Conservation (phyloP, 2,888 invertebrate genomes). For the Drosophila peninsularis region DNA sequence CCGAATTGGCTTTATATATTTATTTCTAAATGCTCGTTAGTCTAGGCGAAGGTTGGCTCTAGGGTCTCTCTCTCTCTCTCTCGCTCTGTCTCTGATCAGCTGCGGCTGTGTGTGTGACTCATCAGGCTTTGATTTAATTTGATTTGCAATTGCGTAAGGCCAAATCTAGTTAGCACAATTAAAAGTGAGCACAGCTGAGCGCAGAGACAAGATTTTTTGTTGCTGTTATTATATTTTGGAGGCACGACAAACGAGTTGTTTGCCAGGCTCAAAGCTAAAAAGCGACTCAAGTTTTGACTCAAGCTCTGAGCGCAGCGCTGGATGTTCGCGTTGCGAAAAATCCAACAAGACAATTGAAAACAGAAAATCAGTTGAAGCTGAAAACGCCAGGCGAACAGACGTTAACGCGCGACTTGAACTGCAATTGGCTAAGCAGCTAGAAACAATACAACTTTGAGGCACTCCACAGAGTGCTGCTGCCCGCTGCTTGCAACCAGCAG, state of each 20-base stretch:
- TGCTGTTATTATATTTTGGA: constrained; percentile 54
- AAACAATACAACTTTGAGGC: constrained; percentile 11
- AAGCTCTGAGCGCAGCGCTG: constrained; percentile 31
- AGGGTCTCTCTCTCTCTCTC: constrained; percentile 6
- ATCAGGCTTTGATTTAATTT: constrained; percentile 69
- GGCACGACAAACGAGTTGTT: constrained; percentile 77
- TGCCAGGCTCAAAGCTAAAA: constrained; percentile 42
- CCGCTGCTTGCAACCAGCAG: constrained; percentile 9
- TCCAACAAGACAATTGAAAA: constrained; percentile 69
- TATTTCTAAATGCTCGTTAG: constrained; percentile 5
- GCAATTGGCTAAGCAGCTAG: constrained; percentile 15
- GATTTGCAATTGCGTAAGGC: constrained; percentile 65
- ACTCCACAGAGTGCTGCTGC: background rate
- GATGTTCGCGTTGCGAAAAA: constrained; percentile 54
- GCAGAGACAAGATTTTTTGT: constrained; percentile 21
- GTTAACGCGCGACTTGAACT: constrained; percentile 37
- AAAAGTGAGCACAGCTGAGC: constrained; percentile 55
- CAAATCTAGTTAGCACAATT: constrained; percentile 74
- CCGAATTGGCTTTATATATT: constrained; percentile 34
- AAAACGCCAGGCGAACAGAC: constrained; percentile 64
- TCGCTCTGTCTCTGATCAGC: background rate
- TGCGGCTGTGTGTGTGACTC: constrained; percentile 47
- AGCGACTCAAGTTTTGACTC: constrained; percentile 54
- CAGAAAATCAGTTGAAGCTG: constrained; percentile 71
- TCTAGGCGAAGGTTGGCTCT: constrained; percentile 59